Base-by-base conservation (phyloP, 2,797 vertebrate species). In the Galaxias olidus region DNA sequence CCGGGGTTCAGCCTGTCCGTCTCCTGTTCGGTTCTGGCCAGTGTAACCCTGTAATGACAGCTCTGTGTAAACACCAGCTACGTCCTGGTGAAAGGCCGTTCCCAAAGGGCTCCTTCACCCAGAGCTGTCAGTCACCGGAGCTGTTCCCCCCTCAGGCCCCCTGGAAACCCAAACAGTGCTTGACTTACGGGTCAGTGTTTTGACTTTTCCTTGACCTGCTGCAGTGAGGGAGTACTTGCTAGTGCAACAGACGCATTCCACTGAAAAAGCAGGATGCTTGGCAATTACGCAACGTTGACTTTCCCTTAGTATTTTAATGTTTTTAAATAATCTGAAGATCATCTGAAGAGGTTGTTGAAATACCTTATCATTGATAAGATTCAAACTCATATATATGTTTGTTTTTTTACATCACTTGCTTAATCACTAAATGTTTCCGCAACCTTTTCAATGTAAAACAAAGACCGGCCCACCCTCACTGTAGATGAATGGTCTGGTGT, bases 41-140 rank as follows among this genome's bases (percentile, higher is more conserved):
- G 30, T 9, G 51, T 69, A 18, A 59, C 67, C 58, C 48, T 17
- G 67, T 20, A 7, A 47, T 40, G 55, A 43, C 55, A 45, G 20
- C 42, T 51, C 19, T 18, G 14, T 2, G 46, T 72, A 58, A 68
- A 65, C 66, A 51, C 56, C 3, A 42, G 59, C 56, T 11, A 19
- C 53, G 11, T 44, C 13, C 42, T 8, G 53, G 52, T 65, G 47
- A 69, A 48, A 71, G 64, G 8, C 8, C 51, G 41, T 59, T n/a
- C 40, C 40, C 30, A 51, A 51, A 63, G 42, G 58, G 64, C 55
- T 63, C 17, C 20, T 12, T 1, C 14, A 45, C 51, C 46, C 4
- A 69, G 73, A 68, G 46, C 73, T 74, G 58, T 73, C 81, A 66
- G 45, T 74, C 78, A 78, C 71, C 73, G 61, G 13, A 11, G 14